Percentiles rank a stretch among this genome's conserved stretches.
Evolutionary conservation across 2,113 vertebrate species (phyloP).

Genomic region (Thryonomys swinderianus): DNA sequence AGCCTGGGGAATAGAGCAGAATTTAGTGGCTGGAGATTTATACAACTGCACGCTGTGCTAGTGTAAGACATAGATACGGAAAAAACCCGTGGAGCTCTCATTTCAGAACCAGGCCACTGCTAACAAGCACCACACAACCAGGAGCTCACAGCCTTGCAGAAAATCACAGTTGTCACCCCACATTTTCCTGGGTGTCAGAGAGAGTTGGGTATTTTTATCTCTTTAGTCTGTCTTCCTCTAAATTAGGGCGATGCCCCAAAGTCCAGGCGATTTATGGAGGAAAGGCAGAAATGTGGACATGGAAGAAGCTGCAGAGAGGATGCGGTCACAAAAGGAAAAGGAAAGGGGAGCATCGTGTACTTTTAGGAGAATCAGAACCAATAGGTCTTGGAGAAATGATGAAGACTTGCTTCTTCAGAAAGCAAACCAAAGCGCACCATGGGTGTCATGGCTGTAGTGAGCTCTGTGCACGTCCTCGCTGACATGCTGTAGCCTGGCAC

Average conservation of each 20-base stretch:
- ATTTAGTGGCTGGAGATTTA: slow-evolving; percentile 78
- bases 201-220: slow-evolving; percentile 48
- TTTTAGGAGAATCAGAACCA: background rate
- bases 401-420: background rate
- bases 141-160: slow-evolving; percentile 22
- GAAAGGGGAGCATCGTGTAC: background rate
- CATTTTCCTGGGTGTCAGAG: slow-evolving; percentile 44
- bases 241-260: background rate
- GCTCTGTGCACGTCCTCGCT: background rate
- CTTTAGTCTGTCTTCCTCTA: slow-evolving; percentile 32
- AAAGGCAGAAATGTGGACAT: slow-evolving; percentile 14
- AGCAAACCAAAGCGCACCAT: background rate
- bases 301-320: slow-evolving; percentile 4
- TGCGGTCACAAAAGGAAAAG: background rate
- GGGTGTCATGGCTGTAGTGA: no score
- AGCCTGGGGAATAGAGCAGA: slow-evolving; percentile 66
- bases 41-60: slow-evolving; percentile 62
- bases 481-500: background rate
- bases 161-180: background rate
- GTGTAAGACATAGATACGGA: slow-evolving; percentile 55
- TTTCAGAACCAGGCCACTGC: slow-evolving; percentile 51
- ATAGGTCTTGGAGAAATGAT: background rate
- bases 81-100: slow-evolving; percentile 42
- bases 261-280: background rate
- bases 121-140: slow-evolving; percentile 9